Evolutionary conservation across 92 coral and sea anemone genomes (phyloP), one percentile per base, ranked within the genome.

Genomic region (Umimayanthus kanabou): DNA sequence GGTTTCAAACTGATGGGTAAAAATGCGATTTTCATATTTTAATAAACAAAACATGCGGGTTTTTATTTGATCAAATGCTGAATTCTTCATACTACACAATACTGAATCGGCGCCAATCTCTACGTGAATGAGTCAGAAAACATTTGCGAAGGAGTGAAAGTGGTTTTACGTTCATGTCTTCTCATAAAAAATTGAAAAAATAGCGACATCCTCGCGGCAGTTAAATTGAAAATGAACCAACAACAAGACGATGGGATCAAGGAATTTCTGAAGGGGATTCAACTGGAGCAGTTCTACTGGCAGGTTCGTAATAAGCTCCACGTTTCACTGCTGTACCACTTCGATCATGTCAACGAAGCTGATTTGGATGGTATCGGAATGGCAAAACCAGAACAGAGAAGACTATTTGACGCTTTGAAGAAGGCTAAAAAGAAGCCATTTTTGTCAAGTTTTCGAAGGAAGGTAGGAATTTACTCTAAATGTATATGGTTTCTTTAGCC

Each of bases 301-400:
- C 96, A 91, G 84, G 93, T 97, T 49, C 90, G 90, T 10, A 94
- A 96, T 43, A 90, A 91, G 65, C 92, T 97, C 33, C 99, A 97
- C 80, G 89, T 97, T 10, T 94, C 95, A 3, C 89, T 94, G 5
- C 88, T 97, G 14, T 89, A 90, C 14, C 99, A 97, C 87, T 97
- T 97, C 72, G 95, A 95, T 29, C 98, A 97, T 88, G 99, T 97
- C 67, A 92, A 94, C 10, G 98, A 92, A 58, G 80, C 85, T 16
- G 99, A 97, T 85, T 89, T 97, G 8, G 92, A 90, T 70, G 96
- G 85, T 39, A 90, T 97, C n/a, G 96, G 96, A 13, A 94, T 97
- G 98, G 94, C 99, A 26, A 97, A 95, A 85, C 99, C 99, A 3
- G 99, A 95, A 58, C 97, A 95, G 87, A 74, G 99, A 79, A 91